Conservation (phyloP, 1,140 invertebrate genomes). For the Bombus confusus region DNA sequence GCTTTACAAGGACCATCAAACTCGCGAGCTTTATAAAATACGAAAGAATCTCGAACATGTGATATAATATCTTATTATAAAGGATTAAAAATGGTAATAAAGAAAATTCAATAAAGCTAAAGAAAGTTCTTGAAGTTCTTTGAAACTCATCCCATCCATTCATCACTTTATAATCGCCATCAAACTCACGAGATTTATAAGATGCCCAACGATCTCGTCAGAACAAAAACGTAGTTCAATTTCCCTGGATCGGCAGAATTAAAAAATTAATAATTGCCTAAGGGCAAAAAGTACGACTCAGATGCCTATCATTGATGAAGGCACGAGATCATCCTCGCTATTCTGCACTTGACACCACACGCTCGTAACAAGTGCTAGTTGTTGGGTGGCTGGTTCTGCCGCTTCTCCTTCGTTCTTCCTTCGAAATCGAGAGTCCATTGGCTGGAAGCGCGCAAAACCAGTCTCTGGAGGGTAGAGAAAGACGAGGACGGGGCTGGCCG, state of each 20-base stretch:
- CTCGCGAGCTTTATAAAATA: no score
- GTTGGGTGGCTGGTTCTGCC: constrained; percentile 51
- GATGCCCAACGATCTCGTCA: no score
- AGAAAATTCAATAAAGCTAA: no score
- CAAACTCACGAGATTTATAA: no score
- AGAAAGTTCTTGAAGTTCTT: no score
- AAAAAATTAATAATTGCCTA: background rate
- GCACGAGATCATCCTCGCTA: constrained; percentile 42
- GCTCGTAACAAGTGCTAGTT: constrained; percentile 63
- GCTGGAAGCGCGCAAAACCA: constrained; percentile 66
- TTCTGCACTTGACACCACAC: constrained; percentile 59
- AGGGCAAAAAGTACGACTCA: background rate
- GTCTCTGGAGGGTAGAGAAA: constrained; percentile 57
- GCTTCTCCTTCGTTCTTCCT: constrained; percentile 51
- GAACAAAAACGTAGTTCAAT: no score
- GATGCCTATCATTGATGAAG: constrained; percentile 2
- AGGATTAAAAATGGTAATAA: no score
- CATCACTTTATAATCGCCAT: no score
- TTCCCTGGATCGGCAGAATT: background rate
- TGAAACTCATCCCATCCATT: no score
- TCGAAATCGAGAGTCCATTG: constrained; percentile 72
- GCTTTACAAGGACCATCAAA: no score
- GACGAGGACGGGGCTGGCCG: constrained; percentile 24
- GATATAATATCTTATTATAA: no score
- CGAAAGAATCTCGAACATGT: no score